Evolutionary conservation across 2,888 invertebrate genomes (phyloP), one percentile per base, ranked within the genome.

Genomic region (Patella pellucida): DNA sequence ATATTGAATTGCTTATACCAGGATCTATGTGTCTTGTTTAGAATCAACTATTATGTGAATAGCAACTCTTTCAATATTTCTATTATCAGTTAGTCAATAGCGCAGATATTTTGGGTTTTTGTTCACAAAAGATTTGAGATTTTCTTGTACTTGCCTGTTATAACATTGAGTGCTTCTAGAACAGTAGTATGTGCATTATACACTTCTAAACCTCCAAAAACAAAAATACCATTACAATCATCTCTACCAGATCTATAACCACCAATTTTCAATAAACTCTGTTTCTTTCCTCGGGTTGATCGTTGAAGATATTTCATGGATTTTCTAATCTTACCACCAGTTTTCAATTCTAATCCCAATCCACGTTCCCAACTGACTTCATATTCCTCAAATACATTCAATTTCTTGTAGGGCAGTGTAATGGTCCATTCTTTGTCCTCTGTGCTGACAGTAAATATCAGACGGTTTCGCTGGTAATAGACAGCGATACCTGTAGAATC

Each of bases 171-270:
- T 19, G 71, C 50, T 51, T 76, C 67, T 19, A 82, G 76, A 23
- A 82, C 79, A 9, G 76, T 72, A 54, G 71, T 76, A 31, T 78
- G 78, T 23, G 78, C 80, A 56, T 75, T 71, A 71, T 78, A 82
- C 7, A 80, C 76, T 67, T 79, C 76, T n/a, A 82, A 73, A 12
- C 74, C 75, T 16, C 80, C 82, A 62, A 80, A 78, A 14, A 78
- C 41, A 73, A 82, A 56, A 27, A 73, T 52, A 50, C 75, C 69
- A 23, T 62, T 72, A 69, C 80, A 82, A 9, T 68, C 69, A 16
- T 31, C 52, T 15, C 11, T 68, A 16, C 23, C 52, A 16, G 12
- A 23, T 19, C 16, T 14, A 23, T 72, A 73, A 16, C 78, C 75
- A 50, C 75, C 79, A 75, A 79, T 75, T 2, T 69, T 23, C 62